Evolutionary conservation across 1,140 invertebrate species (phyloP).

Genomic region (Orchestia grillus): DNA sequence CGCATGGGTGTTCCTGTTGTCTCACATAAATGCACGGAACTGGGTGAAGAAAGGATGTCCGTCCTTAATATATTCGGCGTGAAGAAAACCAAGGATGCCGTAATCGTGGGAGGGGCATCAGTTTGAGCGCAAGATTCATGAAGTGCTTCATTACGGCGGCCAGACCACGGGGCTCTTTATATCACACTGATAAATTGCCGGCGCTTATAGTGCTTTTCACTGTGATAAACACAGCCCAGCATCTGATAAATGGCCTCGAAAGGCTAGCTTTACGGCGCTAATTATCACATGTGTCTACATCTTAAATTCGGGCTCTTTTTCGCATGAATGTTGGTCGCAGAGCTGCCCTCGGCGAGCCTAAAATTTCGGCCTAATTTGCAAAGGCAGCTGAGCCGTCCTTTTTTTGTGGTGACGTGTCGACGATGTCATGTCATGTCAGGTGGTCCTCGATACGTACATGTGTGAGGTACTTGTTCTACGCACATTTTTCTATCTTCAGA

Average conservation of each 20-base stretch:
- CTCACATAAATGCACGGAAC: background rate
- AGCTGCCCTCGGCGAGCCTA: background rate
- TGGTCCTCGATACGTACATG: too few relatives aligned
- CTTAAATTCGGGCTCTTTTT: background rate
- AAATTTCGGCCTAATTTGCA: background rate
- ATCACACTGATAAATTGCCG: conserved; percentile 12
- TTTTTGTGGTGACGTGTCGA: too few relatives aligned
- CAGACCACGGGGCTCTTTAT: conserved; percentile 24
- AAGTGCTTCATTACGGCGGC: background rate
- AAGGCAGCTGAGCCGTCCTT: too few relatives aligned
- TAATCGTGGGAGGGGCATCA: conserved; percentile 2
- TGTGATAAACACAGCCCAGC: conserved; percentile 11
- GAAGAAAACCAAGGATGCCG: background rate
- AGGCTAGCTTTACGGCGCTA: conserved; percentile 14
- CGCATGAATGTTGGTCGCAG: background rate
- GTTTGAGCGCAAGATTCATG: conserved; percentile 34
- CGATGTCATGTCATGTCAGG: too few relatives aligned
- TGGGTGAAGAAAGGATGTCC: background rate
- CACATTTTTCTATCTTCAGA: too few relatives aligned
- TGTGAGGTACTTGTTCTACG: too few relatives aligned
- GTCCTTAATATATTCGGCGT: background rate
- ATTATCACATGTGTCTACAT: conserved; percentile 39
- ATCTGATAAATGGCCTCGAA: conserved; percentile 23
- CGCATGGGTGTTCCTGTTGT: background rate
- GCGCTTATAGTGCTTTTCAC: conserved; percentile 15